Evolutionary conservation across 1,140 invertebrate species (phyloP), one percentile per base, ranked within the genome.

Genomic region (Lycorma delicatula): DNA sequence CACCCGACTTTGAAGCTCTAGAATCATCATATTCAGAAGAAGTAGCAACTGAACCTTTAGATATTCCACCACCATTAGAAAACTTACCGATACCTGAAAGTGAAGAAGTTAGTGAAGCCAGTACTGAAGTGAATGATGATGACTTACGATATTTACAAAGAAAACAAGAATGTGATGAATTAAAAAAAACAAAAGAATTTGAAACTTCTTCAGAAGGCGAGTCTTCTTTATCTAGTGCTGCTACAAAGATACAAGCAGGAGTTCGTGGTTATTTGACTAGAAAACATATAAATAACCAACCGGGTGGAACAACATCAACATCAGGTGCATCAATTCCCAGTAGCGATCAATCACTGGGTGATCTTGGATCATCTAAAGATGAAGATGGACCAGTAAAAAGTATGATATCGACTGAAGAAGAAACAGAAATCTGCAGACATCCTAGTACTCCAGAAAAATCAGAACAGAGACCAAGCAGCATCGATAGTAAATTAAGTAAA

Each of bases 161-260:
- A 11, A 46, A 46, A 1, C 56, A 31, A 20, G 56, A 57, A 26
- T 57, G 56, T 51, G 56, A 57, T 23, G 56, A 57, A 31, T 31
- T 57, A 20, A 50, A 59, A 18, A 4, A 48, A n/a, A 2, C 47
- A 27, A 46, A 52, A 47, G 26, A 48, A 23, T 3, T 36, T 9
- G 44, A 57, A 46, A 18, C 60, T 50, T 23, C 31, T 51, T 11
- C 13, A 59, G 55, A 62, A 56, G 34, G 56, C 9, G 60, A 59
- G 12, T 41, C 50, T 9, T 56, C 51, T 3, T 36, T 58, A 25
- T 60, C 22, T 53, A 62, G 44, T 56, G 81, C 81, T 23, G 85
- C 84, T 0, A 81, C 82, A 1, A 87, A 85, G 71, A 89, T 89
- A 59, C 86, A 89, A 68, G 85, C 86, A 0, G 80, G 82, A 3